These are phyloP conservation scores for Tinea semifulvella DNA, from an alignment of 2,888 invertebrate species.

Conservation along the genomic window DNA sequence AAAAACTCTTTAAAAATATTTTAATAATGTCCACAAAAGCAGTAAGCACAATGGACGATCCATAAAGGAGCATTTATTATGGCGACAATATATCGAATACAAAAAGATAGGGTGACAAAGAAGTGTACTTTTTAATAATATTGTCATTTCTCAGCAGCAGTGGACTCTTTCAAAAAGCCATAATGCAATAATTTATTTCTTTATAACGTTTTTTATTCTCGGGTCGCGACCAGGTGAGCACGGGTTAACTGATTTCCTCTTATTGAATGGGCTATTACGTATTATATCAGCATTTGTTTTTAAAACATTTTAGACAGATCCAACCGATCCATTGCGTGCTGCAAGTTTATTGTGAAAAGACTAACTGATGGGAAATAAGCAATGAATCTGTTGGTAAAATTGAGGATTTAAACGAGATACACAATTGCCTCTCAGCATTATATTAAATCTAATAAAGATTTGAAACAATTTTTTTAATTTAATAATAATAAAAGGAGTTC, in stretches of 20 bases:
- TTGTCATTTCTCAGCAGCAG: conserved; percentile 67
- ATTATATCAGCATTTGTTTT: no score
- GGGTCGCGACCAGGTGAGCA: conserved; percentile 51
- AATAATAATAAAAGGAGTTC: no score
- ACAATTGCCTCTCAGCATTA: no score
- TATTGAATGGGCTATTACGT: no score
- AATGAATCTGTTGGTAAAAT: no score
- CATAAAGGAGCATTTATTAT: conserved; percentile 66
- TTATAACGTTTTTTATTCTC: conserved; percentile 60
- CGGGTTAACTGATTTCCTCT: conserved; percentile 37
- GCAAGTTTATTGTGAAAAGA: no score
- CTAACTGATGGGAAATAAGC: no score
- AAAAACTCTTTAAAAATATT: conserved; percentile 66
- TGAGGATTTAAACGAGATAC: no score
- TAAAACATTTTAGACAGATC: no score
- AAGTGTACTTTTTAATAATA: conserved; percentile 66
- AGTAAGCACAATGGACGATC: conserved; percentile 55
- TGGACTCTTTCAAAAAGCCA: conserved; percentile 67
- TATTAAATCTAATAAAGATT: no score
- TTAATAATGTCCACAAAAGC: conserved; percentile 66
- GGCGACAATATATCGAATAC: conserved; percentile 65
- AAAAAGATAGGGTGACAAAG: conserved; percentile 68
- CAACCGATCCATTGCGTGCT: no score
- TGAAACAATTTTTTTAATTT: no score
- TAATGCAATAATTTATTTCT: conserved; percentile 67